These are phyloP conservation scores for Melospiza georgiana DNA, from an alignment of 2,113 vertebrate species.

Conservation along the genomic window DNA sequence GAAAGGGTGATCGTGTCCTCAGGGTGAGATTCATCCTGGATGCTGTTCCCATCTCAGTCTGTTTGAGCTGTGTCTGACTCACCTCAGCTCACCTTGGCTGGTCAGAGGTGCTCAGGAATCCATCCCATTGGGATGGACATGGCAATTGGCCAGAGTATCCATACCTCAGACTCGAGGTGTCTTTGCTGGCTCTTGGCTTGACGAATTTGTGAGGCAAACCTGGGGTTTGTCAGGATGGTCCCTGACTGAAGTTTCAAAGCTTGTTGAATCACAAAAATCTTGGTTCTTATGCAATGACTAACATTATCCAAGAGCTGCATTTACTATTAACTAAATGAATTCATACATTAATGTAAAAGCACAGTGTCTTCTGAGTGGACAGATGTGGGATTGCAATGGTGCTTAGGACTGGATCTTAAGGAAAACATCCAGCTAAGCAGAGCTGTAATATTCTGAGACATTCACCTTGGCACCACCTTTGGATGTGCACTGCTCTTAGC, in stretches of 20 bases:
- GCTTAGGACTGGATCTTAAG: not conserved
- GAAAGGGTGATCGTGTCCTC: fast-evolving
- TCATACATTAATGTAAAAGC: not conserved
- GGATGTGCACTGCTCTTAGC: not conserved
- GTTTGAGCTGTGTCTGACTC: not conserved
- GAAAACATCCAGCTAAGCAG: not conserved
- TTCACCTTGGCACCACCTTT: not conserved
- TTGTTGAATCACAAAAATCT: not conserved
- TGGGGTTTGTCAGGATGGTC: not conserved
- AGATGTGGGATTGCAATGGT: not conserved
- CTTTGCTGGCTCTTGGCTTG: not conserved
- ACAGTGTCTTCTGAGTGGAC: not conserved
- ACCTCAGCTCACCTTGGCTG: not conserved
- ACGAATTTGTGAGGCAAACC: not conserved
- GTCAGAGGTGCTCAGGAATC: not conserved
- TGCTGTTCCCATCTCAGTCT: fast-evolving
- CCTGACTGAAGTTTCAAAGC: not conserved
- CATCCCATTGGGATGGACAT: not conserved
- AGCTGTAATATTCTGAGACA: not conserved
- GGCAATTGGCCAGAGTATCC: fast-evolving
- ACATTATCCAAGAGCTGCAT: not conserved
- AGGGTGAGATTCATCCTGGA: not conserved
- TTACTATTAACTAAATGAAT: not conserved
- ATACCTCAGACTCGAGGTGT: not conserved
- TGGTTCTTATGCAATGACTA: not conserved